These are phyloP conservation scores for Mallotus villosus DNA, from an alignment of 2,797 vertebrate genomes.

Conservation along the genomic window DNA sequence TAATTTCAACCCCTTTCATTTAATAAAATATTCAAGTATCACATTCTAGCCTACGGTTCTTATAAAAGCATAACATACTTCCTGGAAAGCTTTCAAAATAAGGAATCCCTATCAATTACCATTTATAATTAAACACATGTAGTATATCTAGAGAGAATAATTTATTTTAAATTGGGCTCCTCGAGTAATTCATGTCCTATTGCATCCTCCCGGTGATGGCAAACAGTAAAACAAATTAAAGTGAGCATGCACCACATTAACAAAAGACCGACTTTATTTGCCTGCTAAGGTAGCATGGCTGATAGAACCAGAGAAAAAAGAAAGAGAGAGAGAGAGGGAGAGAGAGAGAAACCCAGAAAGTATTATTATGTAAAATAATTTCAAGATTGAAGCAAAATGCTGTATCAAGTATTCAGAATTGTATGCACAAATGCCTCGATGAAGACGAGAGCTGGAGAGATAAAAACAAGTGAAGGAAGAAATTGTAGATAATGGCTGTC, in stretches of 20 bases:
- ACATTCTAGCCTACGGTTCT: constrained; percentile 14
- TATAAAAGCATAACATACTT: constrained; percentile 20
- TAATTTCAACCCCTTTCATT: constrained; percentile 24
- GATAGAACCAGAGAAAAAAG: background rate
- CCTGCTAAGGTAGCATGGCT: background rate
- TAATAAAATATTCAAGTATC: constrained; percentile 24
- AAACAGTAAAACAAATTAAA: constrained; percentile 24
- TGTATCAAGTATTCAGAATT: too few species aligned
- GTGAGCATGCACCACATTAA: background rate
- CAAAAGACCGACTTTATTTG: constrained; percentile 3
- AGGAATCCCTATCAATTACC: constrained; percentile 37
- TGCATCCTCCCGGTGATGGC: constrained; percentile 23
- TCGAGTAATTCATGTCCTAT: constrained; percentile 29
- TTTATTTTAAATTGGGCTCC: constrained; percentile 29
- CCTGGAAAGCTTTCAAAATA: constrained; percentile 21
- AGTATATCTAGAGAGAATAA: constrained; percentile 29
- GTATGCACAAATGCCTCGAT: background rate
- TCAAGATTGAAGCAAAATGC: background rate
- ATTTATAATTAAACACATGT: constrained; percentile 42
- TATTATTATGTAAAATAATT: background rate
- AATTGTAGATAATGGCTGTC: constrained; percentile 1
- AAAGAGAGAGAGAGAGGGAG: background rate
- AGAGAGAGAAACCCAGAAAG: background rate
- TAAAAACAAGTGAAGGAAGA: background rate
- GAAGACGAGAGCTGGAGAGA: background rate